A percentile compares a stretch with the other conserved stretches of the same genome.
Conservation (phyloP, 2,888 invertebrate genomes). For the Agrotis puta region DNA sequence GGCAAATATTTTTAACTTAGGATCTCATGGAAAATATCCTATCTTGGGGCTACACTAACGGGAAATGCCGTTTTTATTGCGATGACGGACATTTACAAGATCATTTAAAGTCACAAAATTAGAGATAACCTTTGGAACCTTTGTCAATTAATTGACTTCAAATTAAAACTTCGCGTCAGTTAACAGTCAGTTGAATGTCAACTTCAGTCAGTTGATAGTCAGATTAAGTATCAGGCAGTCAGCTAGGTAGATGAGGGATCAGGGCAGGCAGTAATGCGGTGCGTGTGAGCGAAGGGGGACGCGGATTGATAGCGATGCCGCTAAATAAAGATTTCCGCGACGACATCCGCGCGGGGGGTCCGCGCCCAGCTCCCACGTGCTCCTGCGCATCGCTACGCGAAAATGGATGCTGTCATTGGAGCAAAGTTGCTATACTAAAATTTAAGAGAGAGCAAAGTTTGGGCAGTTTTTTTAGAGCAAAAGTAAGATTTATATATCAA, state of each 20-base stretch:
- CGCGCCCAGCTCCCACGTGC: conserved; percentile 63
- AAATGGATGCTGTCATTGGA: conserved; percentile 29
- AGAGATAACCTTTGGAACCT: no score
- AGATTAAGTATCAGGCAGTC: background rate
- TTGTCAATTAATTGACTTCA: no score
- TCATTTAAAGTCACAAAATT: no score
- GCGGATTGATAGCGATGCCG: conserved; percentile 84
- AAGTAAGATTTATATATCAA: no score
- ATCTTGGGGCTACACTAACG: no score
- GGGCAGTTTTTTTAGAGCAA: no score
- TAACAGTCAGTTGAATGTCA: background rate
- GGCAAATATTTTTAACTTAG: no score
- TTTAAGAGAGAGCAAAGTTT: background rate
- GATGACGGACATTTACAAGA: no score
- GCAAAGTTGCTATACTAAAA: conserved; percentile 15
- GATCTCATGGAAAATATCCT: no score
- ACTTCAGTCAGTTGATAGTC: background rate
- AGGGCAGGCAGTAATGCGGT: conserved; percentile 61
- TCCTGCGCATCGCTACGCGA: conserved; percentile 48
- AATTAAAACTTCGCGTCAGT: background rate
- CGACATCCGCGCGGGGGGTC: conserved; percentile 85
- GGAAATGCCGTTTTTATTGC: no score
- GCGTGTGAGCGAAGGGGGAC: conserved; percentile 86
- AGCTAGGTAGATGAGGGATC: conserved; percentile 28
- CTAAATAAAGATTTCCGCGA: conserved; percentile 90